Conservation (phyloP, 92 coral and sea anemone genomes). For the Epizoanthus ramosus region DNA sequence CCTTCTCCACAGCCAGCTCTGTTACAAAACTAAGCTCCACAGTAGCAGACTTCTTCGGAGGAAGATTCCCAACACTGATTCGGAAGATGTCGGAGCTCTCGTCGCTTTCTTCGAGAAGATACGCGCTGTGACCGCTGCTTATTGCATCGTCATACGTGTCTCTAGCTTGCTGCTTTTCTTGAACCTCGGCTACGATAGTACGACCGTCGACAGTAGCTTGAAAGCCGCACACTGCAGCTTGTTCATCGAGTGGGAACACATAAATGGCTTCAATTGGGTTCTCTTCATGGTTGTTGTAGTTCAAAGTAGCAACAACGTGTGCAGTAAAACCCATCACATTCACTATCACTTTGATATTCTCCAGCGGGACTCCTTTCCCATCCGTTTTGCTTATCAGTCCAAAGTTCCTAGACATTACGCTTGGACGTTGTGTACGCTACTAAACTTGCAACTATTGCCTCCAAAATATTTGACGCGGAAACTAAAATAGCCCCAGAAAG, state of each 20-base stretch:
- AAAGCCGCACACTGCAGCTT: constrained; percentile 74
- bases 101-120: constrained; percentile 70
- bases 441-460: not conserved
- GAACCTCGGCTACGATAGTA: constrained; percentile 66
- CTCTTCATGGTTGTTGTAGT: constrained; percentile 69
- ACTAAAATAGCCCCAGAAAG: not conserved
- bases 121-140: constrained; percentile 71
- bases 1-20: constrained; percentile 67
- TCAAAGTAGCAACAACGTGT: constrained; percentile 76
- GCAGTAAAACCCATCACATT: constrained; percentile 84
- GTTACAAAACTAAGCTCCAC: constrained; percentile 69
- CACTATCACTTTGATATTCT: constrained; percentile 66
- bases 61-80: constrained; percentile 72
- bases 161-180: constrained; percentile 77
- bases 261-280: constrained; percentile 89
- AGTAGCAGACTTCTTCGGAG: constrained; percentile 63
- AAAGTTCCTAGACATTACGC: constrained; percentile 46
- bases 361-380: constrained; percentile 66
- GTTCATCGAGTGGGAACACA: constrained; percentile 79
- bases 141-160: constrained; percentile 76
- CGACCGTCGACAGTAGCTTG: constrained; percentile 74
- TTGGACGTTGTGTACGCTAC: not conserved
- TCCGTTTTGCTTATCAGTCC: constrained; percentile 63
- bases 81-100: constrained; percentile 73
- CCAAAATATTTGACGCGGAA: not conserved